These are phyloP conservation scores for Limnephilus lunatus DNA, from an alignment of 2,888 invertebrate species.

Conservation along the genomic window DNA sequence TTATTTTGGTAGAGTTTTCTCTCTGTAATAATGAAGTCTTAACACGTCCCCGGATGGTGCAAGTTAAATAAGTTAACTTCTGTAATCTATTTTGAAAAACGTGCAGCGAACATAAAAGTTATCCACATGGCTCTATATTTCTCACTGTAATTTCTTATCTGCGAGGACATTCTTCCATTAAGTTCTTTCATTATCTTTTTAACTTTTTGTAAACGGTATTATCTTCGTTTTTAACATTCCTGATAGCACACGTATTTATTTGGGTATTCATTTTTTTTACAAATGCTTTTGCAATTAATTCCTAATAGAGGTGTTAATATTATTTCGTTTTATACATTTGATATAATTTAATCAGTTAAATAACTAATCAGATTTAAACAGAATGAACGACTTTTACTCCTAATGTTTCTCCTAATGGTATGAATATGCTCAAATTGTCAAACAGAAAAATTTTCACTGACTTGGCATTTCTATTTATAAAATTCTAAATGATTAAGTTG, in stretches of 20 bases:
- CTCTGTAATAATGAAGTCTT: background rate
- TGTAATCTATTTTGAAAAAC: conserved; percentile 28
- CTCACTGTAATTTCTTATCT: conserved; percentile 2
- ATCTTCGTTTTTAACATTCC: background rate
- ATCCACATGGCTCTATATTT: conserved; percentile 2
- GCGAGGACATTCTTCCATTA: background rate
- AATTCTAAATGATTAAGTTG: too few species aligned
- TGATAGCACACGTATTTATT: background rate
- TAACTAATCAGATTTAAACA: too few species aligned
- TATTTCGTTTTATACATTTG: background rate
- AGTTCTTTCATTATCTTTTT: background rate
- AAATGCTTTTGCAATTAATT: background rate
- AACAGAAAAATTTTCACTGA: too few species aligned
- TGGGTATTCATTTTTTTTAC: background rate
- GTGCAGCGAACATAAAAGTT: conserved; percentile 14
- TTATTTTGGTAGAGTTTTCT: background rate
- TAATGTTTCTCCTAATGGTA: too few species aligned
- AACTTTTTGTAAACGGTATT: background rate
- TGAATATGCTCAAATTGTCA: too few species aligned
- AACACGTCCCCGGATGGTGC: conserved; percentile 12
- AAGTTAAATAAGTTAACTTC: conserved; percentile 24
- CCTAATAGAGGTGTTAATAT: background rate
- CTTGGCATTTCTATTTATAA: too few species aligned
- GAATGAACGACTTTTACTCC: too few species aligned
- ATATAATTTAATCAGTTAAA: too few species aligned